These are phyloP conservation scores for Myzus persicae DNA, from an alignment of 1,140 invertebrate genomes.

Conservation along the genomic window DNA sequence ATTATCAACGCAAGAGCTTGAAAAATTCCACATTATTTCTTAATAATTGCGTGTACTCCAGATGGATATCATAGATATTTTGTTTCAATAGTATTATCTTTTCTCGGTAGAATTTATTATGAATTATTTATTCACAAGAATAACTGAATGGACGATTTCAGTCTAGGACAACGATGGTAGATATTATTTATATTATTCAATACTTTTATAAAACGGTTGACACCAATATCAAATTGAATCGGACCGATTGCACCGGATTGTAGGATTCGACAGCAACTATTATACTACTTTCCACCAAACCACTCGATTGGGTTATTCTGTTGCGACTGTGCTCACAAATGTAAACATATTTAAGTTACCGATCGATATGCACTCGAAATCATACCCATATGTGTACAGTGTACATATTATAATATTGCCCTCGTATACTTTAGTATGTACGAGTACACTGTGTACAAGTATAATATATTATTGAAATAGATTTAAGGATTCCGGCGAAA, in stretches of 20 bases:
- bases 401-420: background rate
- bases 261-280: background rate
- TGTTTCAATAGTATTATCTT: background rate
- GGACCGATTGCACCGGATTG: background rate
- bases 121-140: background rate
- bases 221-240: background rate
- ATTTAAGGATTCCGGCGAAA: background rate
- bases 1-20: background rate
- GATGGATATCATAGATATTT: background rate
- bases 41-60: too few species aligned
- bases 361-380: background rate
- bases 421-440: background rate
- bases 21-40: background rate
- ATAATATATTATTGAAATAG: background rate
- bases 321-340: background rate
- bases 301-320: background rate
- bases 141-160: background rate
- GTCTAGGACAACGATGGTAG: background rate
- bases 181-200: background rate
- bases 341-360: conserved; percentile 16
- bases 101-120: background rate
- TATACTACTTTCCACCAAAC: background rate
- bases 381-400: background rate
- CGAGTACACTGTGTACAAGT: background rate
- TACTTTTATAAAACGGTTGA: background rate